A percentile compares a stretch with the other conserved stretches of the same genome.
Evolutionary conservation across 2,888 invertebrate genomes (phyloP).

Genomic region (Phragmatobia fuliginosa): DNA sequence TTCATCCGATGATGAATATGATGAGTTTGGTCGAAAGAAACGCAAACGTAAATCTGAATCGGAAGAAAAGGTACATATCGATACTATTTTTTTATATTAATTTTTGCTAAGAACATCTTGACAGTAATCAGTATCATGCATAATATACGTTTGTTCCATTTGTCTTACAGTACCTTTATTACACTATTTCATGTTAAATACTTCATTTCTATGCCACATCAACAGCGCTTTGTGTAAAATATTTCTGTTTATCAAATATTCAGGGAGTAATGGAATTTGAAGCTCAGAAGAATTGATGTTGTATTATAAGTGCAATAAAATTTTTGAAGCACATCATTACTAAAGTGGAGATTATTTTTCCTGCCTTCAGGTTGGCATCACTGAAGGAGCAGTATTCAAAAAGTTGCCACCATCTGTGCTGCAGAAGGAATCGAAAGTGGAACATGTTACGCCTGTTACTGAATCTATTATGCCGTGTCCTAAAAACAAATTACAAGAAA

Average conservation of each 20-base stretch:
- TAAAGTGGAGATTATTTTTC: slow-evolving; percentile 87
- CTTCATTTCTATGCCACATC: slow-evolving; percentile 36
- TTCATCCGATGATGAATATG: slow-evolving; percentile 97
- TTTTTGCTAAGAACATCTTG: not conserved
- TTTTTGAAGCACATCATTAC: slow-evolving; percentile 83
- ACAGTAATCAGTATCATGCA: not conserved
- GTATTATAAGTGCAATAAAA: slow-evolving; percentile 70
- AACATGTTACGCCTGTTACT: slow-evolving; percentile 69
- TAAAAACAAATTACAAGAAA: slow-evolving; percentile 58
- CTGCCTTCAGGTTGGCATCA: slow-evolving; percentile 87
- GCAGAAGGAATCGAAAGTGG: slow-evolving; percentile 75
- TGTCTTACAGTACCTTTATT: slow-evolving; percentile 31
- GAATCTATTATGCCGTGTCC: slow-evolving; percentile 61
- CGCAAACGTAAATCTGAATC: slow-evolving; percentile 79
- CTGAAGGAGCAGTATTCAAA: slow-evolving; percentile 84
- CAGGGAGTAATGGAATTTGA: slow-evolving; percentile 79
- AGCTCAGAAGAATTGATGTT: slow-evolving; percentile 83
- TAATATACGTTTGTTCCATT: slow-evolving; percentile 7
- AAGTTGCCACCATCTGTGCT: slow-evolving; percentile 81
- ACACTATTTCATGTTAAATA: slow-evolving; percentile 36
- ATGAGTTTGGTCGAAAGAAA: slow-evolving; percentile 94
- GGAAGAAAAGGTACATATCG: slow-evolving; percentile 54
- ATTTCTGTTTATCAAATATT: slow-evolving; percentile 64
- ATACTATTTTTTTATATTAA: not conserved
- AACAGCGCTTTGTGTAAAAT: slow-evolving; percentile 51